Conservation (phyloP, 2,797 vertebrate genomes). For the Muscicapa striata region DNA sequence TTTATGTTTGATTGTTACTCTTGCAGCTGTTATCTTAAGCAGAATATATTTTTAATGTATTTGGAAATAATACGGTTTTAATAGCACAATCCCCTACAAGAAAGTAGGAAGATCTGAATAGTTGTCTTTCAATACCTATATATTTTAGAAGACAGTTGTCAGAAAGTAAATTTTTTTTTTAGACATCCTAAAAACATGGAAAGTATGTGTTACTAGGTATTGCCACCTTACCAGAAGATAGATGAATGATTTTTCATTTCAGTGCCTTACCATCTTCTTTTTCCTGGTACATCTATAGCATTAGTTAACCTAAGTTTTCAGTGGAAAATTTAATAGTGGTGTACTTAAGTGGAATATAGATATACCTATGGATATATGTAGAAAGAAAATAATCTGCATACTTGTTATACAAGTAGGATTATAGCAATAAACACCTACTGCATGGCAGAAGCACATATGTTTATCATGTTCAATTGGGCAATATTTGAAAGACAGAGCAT, state of each 20-base stretch:
- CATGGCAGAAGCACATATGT: constrained; percentile 64
- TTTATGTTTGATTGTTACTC: not conserved
- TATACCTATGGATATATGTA: not conserved
- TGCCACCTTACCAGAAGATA: not conserved
- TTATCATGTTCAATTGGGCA: constrained; percentile 76
- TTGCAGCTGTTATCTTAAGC: not conserved
- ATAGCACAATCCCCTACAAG: not conserved
- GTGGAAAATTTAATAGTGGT: not conserved
- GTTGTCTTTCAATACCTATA: not conserved
- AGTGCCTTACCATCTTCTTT: not conserved
- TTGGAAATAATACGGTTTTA: not conserved
- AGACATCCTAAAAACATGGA: not conserved
- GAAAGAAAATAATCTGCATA: not conserved
- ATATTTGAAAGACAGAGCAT: constrained; percentile 72
- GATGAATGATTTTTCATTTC: not conserved
- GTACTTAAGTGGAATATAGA: not conserved
- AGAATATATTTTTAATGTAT: not conserved
- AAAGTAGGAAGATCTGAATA: not conserved
- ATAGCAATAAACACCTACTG: constrained; percentile 15
- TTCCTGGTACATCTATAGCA: not conserved
- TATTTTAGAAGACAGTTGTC: not conserved
- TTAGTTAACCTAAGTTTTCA: not conserved
- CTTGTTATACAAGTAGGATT: constrained; percentile 27
- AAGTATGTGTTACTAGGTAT: not conserved
- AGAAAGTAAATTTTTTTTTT: not conserved